Percentiles rank a stretch among this genome's conserved stretches.
Conservation (phyloP, 2,797 vertebrate species). For the Coregonus suidteri region DNA sequence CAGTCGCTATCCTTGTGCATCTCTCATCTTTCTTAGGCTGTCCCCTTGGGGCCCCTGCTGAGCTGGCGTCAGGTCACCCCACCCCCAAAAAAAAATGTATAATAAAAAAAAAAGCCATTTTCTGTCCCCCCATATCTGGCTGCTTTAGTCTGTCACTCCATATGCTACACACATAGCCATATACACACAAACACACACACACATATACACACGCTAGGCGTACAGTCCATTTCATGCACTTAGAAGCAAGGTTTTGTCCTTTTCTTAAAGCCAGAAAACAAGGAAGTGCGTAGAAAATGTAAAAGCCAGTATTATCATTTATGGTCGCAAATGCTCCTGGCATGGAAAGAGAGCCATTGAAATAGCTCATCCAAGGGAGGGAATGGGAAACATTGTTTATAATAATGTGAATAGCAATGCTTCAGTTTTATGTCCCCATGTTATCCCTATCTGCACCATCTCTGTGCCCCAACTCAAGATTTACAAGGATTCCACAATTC, state of each 20-base stretch:
- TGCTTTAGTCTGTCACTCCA: slow-evolving; percentile 60
- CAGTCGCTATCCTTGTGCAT: slow-evolving; percentile 54
- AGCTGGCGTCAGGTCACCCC: slow-evolving; percentile 82
- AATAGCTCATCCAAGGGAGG: slow-evolving; percentile 73
- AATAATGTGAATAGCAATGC: slow-evolving; percentile 74
- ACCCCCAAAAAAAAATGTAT: slow-evolving; percentile 9
- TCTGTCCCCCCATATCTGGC: slow-evolving; percentile 53
- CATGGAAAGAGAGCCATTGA: slow-evolving; percentile 68
- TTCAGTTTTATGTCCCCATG: slow-evolving; percentile 68
- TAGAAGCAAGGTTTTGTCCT: slow-evolving; percentile 71
- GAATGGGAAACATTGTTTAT: slow-evolving; percentile 71
- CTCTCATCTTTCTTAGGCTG: slow-evolving; percentile 60
- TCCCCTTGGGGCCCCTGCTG: slow-evolving; percentile 69
- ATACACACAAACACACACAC: slow-evolving; percentile 9
- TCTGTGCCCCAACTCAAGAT: slow-evolving; percentile 58
- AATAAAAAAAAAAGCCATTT: slow-evolving; percentile 27
- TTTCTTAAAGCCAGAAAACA: slow-evolving; percentile 70
- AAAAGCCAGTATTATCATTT: slow-evolving; percentile 74
- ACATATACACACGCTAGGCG: slow-evolving; percentile 35
- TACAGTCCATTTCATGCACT: slow-evolving; percentile 72
- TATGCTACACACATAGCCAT: neutral
- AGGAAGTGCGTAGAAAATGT: slow-evolving; percentile 69
- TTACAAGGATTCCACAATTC: slow-evolving; percentile 68
- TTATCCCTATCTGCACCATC: slow-evolving; percentile 52
- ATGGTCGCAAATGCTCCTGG: slow-evolving; percentile 72